Evolutionary conservation across 2,113 vertebrate species (phyloP), one percentile per base, ranked within the genome.

Genomic region (Lethenteron camtschaticum): DNA sequence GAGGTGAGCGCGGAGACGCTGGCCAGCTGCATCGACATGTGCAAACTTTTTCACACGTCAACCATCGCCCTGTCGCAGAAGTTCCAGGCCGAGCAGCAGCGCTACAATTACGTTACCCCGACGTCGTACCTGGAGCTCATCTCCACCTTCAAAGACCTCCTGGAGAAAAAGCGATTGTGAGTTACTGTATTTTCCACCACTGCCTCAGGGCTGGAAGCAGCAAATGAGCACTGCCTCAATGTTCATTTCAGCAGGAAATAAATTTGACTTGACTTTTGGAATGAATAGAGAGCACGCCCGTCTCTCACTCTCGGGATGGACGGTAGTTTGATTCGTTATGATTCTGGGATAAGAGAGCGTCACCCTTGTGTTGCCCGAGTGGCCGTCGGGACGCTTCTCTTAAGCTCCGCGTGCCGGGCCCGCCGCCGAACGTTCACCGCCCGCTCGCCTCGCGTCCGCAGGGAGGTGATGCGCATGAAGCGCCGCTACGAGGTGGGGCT

Each of bases 121-220:
- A 90, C 89, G 59, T 95, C 89, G 12, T 95, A 90, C 71, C 76
- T 95, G 71, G 88, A 92, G 75, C 81, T 95, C 71, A 90, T 92
- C 75, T 92, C 84, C 12, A 92, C 88, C 73, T 92, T 88, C 78
- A 89, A 89, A 78, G 68, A 76, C 12, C 77, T 95, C 71, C 77
- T 95, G 75, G 75, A 83, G 71, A 83, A 79, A 68, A 87, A 85
- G 74, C 80, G 85, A 82, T 74, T 68, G 87, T 90, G 81, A 85
- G 84, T 63, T 69, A 5, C 41, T 41, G 41, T 41, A 41, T 41
- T 41, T 41, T 2, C 5, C 41, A 41, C 41, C 41, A 41, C 41
- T 41, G 41, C 41, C 41, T 41, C 41, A 41, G 41, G 41, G 41
- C 41, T 41, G 41, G 41, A 41, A 41, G 41, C 41, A 41, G 41